Percentiles rank a stretch among this genome's conserved stretches.
Evolutionary conservation across 2,797 vertebrate species (phyloP).

Genomic region (Loriculus beryllinus): DNA sequence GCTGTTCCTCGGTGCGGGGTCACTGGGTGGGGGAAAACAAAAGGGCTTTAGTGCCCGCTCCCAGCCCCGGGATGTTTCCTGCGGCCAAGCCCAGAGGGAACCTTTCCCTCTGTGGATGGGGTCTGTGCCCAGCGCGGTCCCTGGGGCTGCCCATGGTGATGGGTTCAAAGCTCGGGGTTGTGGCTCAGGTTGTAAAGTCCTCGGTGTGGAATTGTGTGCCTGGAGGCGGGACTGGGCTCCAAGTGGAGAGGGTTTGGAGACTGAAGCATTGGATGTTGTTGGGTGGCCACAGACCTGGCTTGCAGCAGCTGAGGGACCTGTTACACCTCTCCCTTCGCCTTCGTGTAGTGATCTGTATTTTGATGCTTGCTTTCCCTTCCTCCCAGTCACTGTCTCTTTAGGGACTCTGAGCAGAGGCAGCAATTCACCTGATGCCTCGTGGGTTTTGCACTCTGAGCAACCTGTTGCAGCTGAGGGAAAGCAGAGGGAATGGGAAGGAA

Average conservation of each 20-base stretch:
- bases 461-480: neutral
- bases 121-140: rapidly evolving
- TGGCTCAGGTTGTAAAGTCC: neutral
- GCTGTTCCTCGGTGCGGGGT: neutral
- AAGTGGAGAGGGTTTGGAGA: rapidly evolving
- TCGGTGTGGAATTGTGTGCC: neutral
- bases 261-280: neutral
- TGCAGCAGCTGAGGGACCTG: rapidly evolving
- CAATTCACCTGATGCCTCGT: rapidly evolving
- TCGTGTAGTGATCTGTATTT: rapidly evolving
- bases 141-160: rapidly evolving
- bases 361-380: rapidly evolving
- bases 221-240: neutral
- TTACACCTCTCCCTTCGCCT: rapidly evolving
- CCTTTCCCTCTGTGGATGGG: rapidly evolving
- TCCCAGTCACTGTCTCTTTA: rapidly evolving
- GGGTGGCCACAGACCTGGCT: rapidly evolving
- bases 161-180: neutral
- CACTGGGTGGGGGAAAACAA: conserved; percentile 16
- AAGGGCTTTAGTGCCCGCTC: neutral
- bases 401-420: rapidly evolving
- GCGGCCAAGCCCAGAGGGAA: rapidly evolving
- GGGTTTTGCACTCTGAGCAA: neutral
- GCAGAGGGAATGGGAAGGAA: neutral
- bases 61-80: neutral